phyloP scores from a whole-genome alignment of 2,113 vertebrate genomes.

The Boleophthalmus pectinirostris region DNA sequence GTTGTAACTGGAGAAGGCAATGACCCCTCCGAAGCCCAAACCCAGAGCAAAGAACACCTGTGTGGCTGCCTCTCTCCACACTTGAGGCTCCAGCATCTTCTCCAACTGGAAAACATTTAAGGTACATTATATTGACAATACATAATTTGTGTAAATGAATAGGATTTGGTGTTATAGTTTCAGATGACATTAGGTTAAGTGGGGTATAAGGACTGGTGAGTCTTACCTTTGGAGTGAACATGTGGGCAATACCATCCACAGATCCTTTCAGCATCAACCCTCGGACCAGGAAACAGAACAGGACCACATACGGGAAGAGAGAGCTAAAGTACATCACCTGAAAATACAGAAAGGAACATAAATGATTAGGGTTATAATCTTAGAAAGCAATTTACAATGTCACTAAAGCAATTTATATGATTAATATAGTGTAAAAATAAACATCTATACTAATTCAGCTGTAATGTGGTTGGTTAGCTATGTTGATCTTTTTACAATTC shows the following conservation, averaged over 20 bases:
- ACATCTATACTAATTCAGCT: too few species aligned
- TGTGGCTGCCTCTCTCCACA: constrained; percentile 96
- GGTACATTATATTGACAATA: neutral
- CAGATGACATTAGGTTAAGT: too few species aligned
- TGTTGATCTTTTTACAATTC: too few species aligned
- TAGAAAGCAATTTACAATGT: neutral
- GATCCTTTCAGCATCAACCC: constrained; percentile 93
- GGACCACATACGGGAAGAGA: constrained; percentile 95
- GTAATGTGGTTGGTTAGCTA: too few species aligned
- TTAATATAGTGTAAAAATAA: too few species aligned
- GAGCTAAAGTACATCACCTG: constrained; percentile 99
- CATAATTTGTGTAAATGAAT: too few species aligned
- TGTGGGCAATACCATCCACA: constrained; percentile 94
- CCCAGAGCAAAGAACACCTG: constrained; percentile 98
- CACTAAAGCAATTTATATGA: neutral
- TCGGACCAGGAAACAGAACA: constrained; percentile 94
- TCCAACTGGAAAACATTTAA: constrained; percentile 81
- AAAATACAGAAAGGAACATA: neutral
- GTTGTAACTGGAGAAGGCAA: constrained; percentile 99
- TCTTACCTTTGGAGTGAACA: constrained; percentile 97
- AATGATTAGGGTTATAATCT: neutral
- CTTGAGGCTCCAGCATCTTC: constrained; percentile 97
- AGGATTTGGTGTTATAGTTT: too few species aligned
- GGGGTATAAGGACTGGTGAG: too few species aligned
- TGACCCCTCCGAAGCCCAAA: constrained; percentile 95